These are phyloP conservation scores for Choristoneura rosaceana DNA, from an alignment of 2,888 invertebrate genomes.

Conservation along the genomic window DNA sequence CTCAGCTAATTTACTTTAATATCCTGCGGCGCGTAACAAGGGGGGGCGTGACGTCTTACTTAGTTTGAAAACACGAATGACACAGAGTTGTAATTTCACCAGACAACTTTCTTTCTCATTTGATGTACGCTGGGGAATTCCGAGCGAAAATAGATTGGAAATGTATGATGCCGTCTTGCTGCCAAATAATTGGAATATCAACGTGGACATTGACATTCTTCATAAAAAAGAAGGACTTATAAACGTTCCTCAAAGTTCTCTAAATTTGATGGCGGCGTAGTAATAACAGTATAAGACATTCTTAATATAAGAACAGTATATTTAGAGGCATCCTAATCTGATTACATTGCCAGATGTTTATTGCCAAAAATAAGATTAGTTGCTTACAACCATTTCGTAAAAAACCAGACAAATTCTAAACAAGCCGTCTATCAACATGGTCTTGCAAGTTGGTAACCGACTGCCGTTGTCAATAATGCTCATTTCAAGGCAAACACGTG, in stretches of 20 bases:
- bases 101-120: conserved; percentile 48
- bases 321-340: not conserved
- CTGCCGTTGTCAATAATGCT: conserved; percentile 60
- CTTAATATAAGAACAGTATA: not conserved
- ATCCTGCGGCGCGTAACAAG: conserved; percentile 9
- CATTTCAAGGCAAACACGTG: conserved; percentile 69
- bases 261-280: not conserved
- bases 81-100: conserved; percentile 37
- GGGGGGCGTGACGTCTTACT: conserved; percentile 8
- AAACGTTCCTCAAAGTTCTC: conserved; percentile 11
- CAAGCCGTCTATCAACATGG: conserved; percentile 15
- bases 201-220: conserved; percentile 75
- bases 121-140: conserved; percentile 59
- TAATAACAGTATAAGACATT: not conserved
- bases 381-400: not conserved
- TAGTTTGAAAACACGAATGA: conserved; percentile 26
- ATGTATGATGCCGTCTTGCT: conserved; percentile 75
- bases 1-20: conserved; percentile 19
- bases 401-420: conserved; percentile 7
- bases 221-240: conserved; percentile 25
- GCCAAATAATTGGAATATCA: conserved; percentile 81
- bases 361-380: not conserved
- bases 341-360: conserved; percentile 11
- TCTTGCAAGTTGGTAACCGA: conserved; percentile 52
- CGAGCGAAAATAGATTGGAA: conserved; percentile 77